Evolutionary conservation across 2,888 invertebrate species (phyloP), one percentile per base, ranked within the genome.

Genomic region (Bombyx huttoni): DNA sequence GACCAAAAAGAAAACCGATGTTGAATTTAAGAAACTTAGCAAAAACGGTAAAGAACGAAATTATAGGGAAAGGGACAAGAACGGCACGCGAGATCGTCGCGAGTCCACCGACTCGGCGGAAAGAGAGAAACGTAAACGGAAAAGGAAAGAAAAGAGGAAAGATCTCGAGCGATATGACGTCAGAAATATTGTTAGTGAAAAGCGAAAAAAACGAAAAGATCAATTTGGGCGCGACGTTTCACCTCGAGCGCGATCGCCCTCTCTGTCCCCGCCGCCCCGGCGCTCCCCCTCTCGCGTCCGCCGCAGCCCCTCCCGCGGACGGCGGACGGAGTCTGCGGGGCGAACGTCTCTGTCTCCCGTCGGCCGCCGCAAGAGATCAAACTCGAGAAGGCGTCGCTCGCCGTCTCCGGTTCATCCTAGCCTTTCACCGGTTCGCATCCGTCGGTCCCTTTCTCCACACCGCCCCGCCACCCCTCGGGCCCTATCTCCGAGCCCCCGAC

Each of bases 151-250:
- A 57, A 94, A 93, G 67, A 89, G 95, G 13, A 93, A 94, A 67
- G 96, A 96, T 67, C 81, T 96, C 50, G 94, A 94, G 64, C 90
- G 96, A 3, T 96, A 96, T 74, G 93, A 96, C 82, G 96, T 96
- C 9, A 89, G 96, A 47, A 92, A 93, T 56, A 84, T 96, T 46
- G 93, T 96, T 8, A 90, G 92, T 7, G 93, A 93, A 57, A 92
- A 92, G 62, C 91, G 92, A 0, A 83, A 90, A 54, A 86, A 89
- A 45, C 85, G 91, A 52, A 94, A 93, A 76, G 95, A 95, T 77
- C 91, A 93, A 51, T 95, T 95, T 78, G 95, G 95, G 0, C 89
- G 95, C 10, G 95, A 95, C 76, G 89, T 93, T 52, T 89, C 90
- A 0, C 86, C 56, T 40, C 56, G 59, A 60, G 14, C 55, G 51